phyloP scores from a whole-genome alignment of 2,113 vertebrate species.

The Fulica atra region DNA sequence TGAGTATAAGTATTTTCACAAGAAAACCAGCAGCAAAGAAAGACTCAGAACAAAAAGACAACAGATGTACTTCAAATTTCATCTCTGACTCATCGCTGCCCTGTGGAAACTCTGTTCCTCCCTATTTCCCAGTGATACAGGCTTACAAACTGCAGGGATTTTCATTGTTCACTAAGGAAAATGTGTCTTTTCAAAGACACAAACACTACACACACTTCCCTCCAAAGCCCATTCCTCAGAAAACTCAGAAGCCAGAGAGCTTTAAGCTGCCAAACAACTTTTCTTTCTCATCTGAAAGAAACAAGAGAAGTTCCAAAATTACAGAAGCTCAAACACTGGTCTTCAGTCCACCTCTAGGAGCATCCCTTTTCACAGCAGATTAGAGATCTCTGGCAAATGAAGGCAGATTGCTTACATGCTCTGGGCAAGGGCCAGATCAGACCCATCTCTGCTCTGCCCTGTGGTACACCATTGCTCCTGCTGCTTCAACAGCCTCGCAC shows the following conservation, averaged over 20 bases:
- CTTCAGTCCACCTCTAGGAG: not conserved
- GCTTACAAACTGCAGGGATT: not conserved
- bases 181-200: not conserved
- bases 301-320: not conserved
- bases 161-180: not conserved
- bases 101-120: not conserved
- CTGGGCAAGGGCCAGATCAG: not conserved
- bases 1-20: not conserved
- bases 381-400: not conserved
- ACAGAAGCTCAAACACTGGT: not conserved
- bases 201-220: fast-evolving
- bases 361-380: not conserved
- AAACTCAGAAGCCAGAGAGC: not conserved
- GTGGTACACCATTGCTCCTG: not conserved
- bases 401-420: not conserved
- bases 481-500: not conserved
- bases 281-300: not conserved
- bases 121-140: not conserved
- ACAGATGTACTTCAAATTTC: not conserved
- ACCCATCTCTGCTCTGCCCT: not conserved
- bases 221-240: not conserved
- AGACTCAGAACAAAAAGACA: not conserved
- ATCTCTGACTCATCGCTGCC: not conserved
- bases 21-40: not conserved
- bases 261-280: not conserved